Conservation (phyloP, 2,113 vertebrate genomes). For the Xyrauchen texanus region DNA sequence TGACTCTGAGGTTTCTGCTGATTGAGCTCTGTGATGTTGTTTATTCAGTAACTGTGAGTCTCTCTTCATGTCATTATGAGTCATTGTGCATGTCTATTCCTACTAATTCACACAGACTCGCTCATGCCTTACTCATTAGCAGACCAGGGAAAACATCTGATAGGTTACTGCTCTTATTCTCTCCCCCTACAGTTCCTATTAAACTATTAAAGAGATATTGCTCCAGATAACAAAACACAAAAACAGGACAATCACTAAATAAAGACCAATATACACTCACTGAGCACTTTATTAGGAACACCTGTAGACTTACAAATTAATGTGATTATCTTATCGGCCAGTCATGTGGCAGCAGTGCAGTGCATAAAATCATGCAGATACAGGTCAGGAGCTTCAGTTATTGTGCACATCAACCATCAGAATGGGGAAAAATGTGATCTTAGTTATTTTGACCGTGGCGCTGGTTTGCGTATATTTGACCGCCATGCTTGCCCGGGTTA, state of each 20-base stretch:
- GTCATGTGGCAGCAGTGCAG: no score
- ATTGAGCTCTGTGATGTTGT: conserved; percentile 6
- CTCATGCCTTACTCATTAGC: conserved; percentile 25
- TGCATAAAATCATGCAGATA: no score
- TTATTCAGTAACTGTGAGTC: conserved; percentile 24
- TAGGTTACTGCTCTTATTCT: not conserved
- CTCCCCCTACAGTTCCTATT: not conserved
- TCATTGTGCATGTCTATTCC: conserved; percentile 3
- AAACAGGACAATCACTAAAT: not conserved
- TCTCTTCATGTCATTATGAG: conserved; percentile 40
- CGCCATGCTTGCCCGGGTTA: no score
- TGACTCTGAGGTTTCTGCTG: conserved; percentile 5
- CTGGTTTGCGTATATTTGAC: no score
- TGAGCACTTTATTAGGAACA: no score
- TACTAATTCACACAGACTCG: not conserved
- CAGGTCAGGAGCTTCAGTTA: no score
- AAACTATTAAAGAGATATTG: not conserved
- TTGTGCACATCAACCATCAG: no score
- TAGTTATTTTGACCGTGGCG: no score
- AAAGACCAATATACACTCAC: not conserved
- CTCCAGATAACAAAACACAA: not conserved
- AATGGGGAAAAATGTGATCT: no score
- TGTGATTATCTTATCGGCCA: no score
- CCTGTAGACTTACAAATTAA: no score
- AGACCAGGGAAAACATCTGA: conserved; percentile 19